phyloP scores from a whole-genome alignment of 2,888 invertebrate species.

The Congeria kusceri region DNA sequence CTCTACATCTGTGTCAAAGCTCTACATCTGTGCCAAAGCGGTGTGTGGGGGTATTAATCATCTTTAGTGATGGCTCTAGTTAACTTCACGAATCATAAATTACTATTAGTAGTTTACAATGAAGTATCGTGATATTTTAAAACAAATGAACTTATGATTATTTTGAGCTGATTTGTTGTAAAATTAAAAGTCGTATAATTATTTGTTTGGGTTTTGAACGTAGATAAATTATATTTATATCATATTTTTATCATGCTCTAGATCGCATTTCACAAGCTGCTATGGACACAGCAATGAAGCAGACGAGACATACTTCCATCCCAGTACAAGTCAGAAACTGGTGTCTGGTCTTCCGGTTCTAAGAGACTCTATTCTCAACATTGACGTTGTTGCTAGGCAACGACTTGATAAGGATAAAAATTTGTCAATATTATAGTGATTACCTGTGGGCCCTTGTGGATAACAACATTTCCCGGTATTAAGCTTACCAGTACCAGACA shows the following conservation, averaged over 20 bases:
- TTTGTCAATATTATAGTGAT: conserved; percentile 43
- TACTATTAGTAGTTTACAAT: no score
- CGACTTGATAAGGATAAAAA: conserved; percentile 59
- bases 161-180: background rate
- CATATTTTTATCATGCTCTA: no score
- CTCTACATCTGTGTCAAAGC: no score
- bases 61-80: no score
- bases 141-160: background rate
- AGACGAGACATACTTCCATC: conserved; percentile 73
- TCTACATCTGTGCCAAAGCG: no score
- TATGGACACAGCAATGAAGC: conserved; percentile 68
- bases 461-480: no score
- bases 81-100: no score
- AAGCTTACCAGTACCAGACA: no score
- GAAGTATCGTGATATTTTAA: background rate
- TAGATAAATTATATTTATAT: no score
- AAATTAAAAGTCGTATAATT: background rate
- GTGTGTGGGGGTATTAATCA: no score
- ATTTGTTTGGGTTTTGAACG: background rate
- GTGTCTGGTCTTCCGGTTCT: conserved; percentile 64
- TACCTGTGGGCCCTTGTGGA: no score
- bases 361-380: conserved; percentile 62
- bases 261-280: conserved; percentile 70
- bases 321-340: conserved; percentile 42
- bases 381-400: conserved; percentile 65